Conservation (phyloP, 1,140 invertebrate genomes). For the Sycobia sp. region DNA sequence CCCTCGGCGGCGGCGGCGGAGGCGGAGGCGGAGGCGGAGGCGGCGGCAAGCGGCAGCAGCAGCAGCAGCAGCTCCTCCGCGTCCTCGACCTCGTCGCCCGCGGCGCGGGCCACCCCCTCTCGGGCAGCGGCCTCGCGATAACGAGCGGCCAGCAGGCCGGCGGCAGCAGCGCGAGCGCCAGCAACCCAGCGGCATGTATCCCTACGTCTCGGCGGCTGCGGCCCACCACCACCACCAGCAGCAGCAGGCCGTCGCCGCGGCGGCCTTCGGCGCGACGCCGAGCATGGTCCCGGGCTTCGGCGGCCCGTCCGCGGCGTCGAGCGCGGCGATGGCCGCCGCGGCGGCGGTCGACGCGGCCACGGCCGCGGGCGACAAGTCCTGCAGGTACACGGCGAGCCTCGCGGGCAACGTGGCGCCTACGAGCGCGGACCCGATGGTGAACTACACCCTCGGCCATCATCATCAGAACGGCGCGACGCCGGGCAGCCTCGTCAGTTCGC, state of each 20-base stretch:
- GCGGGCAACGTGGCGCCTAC: constrained; percentile 68
- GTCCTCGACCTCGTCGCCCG: constrained; percentile 49
- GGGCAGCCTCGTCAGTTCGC: constrained; percentile 64
- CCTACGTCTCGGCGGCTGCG: constrained; percentile 72
- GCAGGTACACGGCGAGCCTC: constrained; percentile 73
- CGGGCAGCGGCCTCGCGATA: constrained; percentile 57
- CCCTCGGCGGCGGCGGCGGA: too few species aligned
- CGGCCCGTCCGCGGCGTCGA: constrained; percentile 60
- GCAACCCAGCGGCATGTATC: constrained; percentile 64
- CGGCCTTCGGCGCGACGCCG: constrained; percentile 69
- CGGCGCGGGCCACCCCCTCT: constrained; percentile 61
- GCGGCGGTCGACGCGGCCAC: constrained; percentile 67
- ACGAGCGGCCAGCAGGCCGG: constrained; percentile 51
- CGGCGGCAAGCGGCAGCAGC: constrained; percentile 54
- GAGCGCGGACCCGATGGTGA: constrained; percentile 75
- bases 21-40: constrained; percentile 57
- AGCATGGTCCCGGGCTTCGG: constrained; percentile 74
- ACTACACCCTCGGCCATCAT: constrained; percentile 76
- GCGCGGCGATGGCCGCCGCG: constrained; percentile 66
- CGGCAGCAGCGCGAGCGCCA: constrained; percentile 63
- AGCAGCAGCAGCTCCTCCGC: constrained; percentile 49
- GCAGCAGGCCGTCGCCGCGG: constrained; percentile 71
- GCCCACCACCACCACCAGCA: constrained; percentile 75
- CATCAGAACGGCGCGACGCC: constrained; percentile 72
- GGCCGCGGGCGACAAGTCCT: constrained; percentile 73